Base-by-base conservation (phyloP, 1,140 invertebrate species). In the Drosophila lini region DNA sequence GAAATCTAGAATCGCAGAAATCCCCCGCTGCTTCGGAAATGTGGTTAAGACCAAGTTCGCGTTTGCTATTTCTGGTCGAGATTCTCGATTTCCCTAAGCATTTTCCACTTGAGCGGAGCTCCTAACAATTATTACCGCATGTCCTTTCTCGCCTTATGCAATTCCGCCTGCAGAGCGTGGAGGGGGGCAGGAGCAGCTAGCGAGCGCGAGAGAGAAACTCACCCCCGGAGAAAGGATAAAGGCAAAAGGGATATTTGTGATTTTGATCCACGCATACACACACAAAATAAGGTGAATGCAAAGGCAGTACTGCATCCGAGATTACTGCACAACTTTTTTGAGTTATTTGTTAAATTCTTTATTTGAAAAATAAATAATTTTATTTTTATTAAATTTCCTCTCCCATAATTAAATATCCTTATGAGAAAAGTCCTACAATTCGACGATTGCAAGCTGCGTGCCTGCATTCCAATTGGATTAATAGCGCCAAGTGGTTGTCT, bases 381-480 rank as follows among this genome's bases (percentile, higher is more conserved):
- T 13, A 7, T 15, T 41, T 25, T 16, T 56, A 4, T n/a, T 15
- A 5, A 6, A 11, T 31, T 36, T 10, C 9, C 10, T 19, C n/a
- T n/a, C 6, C 13, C 8, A 11, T 10, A 3, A 28, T 13, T 11
- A 42, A 32, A 31, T 15, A 41, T 52, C 31, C 63, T 42, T 40
- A 38, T 36, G 31, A 13, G 31, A 61, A 5, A 10, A 3, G 13
- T 47, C 13, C 10, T 45, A 22, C n/a, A 62, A 65, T 60, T 55
- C 41, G 69, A 40, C 13, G 25, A 69, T 64, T 88, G 83, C 83
- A 86, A 40, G 67, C 38, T 57, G 25, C 22, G 36, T 67, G 48
- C 77, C 19, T 86, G 83, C 83, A 88, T 84, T 88, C 83, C 84
- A 89, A 88, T 89, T 88, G 83, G 83, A 88, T 83, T 89, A 80